Evolutionary conservation across 2,797 vertebrate species (phyloP).

Genomic region (Malurus leucopterus): DNA sequence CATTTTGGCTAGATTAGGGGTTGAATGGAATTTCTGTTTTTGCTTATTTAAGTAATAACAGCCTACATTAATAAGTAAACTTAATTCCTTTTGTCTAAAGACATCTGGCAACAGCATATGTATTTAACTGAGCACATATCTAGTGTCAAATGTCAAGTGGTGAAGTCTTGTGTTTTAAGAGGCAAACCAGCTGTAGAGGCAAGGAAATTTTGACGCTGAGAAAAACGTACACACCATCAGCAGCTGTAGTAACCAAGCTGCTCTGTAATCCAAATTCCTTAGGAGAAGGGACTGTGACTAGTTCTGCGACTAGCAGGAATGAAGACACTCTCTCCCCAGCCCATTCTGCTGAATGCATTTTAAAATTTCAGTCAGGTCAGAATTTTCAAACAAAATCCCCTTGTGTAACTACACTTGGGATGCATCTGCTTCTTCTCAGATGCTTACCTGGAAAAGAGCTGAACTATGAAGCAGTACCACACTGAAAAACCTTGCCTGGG

Average conservation of each 20-base stretch:
- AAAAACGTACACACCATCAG: not conserved
- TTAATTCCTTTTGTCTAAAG: not conserved
- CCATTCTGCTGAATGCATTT: not conserved
- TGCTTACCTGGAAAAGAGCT: not conserved
- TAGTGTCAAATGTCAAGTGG: not conserved
- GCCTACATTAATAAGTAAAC: not conserved
- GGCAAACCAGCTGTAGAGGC: not conserved
- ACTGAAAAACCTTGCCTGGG: not conserved
- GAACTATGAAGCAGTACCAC: rapidly evolving
- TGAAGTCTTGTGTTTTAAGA: not conserved
- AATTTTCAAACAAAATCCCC: no score
- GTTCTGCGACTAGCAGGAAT: not conserved
- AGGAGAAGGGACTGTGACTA: not conserved
- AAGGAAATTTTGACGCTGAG: not conserved
- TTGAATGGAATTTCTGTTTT: not conserved
- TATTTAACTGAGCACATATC: not conserved
- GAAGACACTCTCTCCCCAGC: not conserved
- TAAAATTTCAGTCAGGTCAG: not conserved
- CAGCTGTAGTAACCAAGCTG: not conserved
- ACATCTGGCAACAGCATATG: not conserved
- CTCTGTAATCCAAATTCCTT: not conserved
- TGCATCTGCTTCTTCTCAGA: not conserved
- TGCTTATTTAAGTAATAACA: not conserved
- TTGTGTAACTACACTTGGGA: no score
- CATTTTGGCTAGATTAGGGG: not conserved